phyloP scores from a whole-genome alignment of 2,113 vertebrate species.

The Pomatorhinus ruficollis region DNA sequence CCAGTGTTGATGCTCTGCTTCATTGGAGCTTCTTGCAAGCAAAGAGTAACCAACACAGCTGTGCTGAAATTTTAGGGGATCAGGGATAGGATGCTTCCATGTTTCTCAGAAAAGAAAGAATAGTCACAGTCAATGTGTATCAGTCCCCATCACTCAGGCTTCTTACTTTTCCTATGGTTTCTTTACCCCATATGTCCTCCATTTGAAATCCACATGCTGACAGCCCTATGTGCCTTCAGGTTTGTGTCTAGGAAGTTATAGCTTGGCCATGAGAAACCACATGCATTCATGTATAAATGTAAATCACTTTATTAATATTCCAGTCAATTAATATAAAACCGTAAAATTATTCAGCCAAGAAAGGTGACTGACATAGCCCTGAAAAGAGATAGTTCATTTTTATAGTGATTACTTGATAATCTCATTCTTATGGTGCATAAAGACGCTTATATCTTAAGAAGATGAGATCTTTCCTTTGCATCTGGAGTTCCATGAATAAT shows the following conservation, averaged over 20 bases:
- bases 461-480: neutral
- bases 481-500: conserved; percentile 9
- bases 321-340: neutral
- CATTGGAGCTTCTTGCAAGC: neutral
- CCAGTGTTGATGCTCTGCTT: neutral
- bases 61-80: neutral
- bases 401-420: neutral
- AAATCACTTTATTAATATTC: neutral
- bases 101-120: neutral
- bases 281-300: neutral
- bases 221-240: neutral
- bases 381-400: neutral
- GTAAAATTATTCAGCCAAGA: neutral
- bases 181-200: neutral
- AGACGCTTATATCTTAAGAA: conserved; percentile 1
- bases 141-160: neutral
- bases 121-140: neutral
- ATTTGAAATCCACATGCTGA: neutral
- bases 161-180: neutral
- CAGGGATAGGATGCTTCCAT: neutral
- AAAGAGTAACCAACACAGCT: neutral
- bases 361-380: neutral
- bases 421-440: neutral
- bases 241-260: neutral
- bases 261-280: neutral